phyloP scores from a whole-genome alignment of 2,888 invertebrate genomes.

The Chrysotoxum bicinctum region DNA sequence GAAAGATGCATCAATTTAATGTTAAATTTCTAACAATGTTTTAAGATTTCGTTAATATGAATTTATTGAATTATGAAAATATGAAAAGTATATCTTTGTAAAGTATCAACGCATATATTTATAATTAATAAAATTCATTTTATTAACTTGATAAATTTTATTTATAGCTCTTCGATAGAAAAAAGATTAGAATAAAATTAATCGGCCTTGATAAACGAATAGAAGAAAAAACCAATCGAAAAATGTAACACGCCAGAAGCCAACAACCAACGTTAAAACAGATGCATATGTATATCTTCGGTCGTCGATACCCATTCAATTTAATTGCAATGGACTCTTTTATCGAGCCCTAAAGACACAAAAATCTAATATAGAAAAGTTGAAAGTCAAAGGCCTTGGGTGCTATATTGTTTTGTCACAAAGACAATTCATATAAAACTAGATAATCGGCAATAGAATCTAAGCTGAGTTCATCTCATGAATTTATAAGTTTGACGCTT shows the following conservation, averaged over 20 bases:
- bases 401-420: not conserved
- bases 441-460: not conserved
- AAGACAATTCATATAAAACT: not conserved
- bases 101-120: no score
- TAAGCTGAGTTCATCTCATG: not conserved
- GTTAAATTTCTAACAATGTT: no score
- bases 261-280: not conserved
- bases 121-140: not conserved
- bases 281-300: not conserved
- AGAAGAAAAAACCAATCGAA: not conserved
- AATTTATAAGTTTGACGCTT: slow-evolving; percentile 1
- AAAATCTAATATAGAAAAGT: not conserved
- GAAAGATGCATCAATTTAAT: no score
- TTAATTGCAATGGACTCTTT: slow-evolving; percentile 8
- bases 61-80: no score
- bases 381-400: not conserved
- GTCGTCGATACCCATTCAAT: not conserved
- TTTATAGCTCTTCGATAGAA: not conserved
- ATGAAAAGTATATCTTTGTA: no score
- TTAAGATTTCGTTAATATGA: no score
- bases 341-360: not conserved
- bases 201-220: not conserved
- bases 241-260: not conserved
- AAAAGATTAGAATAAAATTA: not conserved
- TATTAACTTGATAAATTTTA: not conserved